phyloP scores from a whole-genome alignment of 2,797 vertebrate species.

The Cyprinella venusta region DNA sequence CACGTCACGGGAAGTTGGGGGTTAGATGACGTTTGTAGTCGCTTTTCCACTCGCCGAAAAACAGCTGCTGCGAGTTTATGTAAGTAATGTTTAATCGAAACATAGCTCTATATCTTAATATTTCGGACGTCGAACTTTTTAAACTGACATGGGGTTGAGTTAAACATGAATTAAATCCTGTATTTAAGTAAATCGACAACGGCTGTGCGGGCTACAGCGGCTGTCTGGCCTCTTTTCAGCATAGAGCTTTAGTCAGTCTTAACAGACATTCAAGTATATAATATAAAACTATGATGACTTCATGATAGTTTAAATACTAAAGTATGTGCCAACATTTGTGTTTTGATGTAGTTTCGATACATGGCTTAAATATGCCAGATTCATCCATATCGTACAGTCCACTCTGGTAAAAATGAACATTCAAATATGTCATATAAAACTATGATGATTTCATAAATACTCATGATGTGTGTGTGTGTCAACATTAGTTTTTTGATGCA shows the following conservation, averaged over 20 bases:
- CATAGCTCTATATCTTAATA: not conserved
- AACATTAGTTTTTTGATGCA: not conserved
- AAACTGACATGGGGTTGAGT: not conserved
- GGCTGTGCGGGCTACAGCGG: conserved; percentile 7
- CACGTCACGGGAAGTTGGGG: conserved; percentile 46
- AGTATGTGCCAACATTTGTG: not conserved
- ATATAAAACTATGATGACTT: not conserved
- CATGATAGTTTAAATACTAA: not conserved
- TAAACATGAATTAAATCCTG: not conserved
- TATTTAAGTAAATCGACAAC: not conserved
- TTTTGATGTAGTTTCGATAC: not conserved
- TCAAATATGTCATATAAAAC: not conserved
- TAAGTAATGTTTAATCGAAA: conserved; percentile 20
- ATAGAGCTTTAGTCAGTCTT: not conserved
- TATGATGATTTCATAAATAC: not conserved
- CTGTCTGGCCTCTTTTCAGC: conserved; percentile 27
- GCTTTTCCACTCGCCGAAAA: conserved; percentile 7
- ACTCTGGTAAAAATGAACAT: not conserved
- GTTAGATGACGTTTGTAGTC: conserved; percentile 65
- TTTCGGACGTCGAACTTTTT: not conserved
- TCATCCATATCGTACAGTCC: not conserved
- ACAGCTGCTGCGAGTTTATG: conserved; percentile 56
- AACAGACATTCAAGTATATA: not conserved
- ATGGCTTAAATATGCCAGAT: not conserved
- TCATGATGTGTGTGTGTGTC: not conserved